Conservation (phyloP, 2,797 vertebrate genomes). For the Nannoperca obscura region DNA sequence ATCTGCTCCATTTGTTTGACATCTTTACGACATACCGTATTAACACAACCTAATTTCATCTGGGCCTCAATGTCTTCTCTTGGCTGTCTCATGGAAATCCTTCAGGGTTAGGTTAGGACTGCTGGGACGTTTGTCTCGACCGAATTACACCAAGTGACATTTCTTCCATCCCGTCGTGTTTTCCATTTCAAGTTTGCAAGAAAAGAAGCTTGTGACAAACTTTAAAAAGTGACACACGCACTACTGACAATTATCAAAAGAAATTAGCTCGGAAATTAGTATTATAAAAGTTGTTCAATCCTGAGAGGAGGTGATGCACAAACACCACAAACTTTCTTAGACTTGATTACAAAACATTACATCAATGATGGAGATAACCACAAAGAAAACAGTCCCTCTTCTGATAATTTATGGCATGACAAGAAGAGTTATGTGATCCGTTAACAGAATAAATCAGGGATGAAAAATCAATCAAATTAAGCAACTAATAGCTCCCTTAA, state of each 20-base stretch:
- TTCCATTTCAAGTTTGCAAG: slow-evolving; percentile 64
- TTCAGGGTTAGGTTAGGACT: slow-evolving; percentile 80
- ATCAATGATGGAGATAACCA: slow-evolving; percentile 27
- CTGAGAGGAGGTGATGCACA: not conserved
- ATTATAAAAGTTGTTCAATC: slow-evolving; percentile 13
- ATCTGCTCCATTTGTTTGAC: slow-evolving; percentile 82
- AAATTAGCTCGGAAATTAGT: slow-evolving; percentile 53
- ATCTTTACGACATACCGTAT: slow-evolving; percentile 78
- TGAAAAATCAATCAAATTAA: slow-evolving; percentile 84
- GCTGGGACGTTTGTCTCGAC: slow-evolving; percentile 75
- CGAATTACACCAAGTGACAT: slow-evolving; percentile 74
- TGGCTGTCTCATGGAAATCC: slow-evolving; percentile 77
- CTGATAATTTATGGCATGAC: slow-evolving; percentile 46
- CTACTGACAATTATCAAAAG: slow-evolving; percentile 79
- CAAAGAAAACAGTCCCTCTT: slow-evolving; percentile 34
- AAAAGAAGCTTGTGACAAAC: slow-evolving; percentile 59
- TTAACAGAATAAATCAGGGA: slow-evolving; percentile 78
- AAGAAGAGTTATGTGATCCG: slow-evolving; percentile 67
- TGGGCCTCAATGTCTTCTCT: slow-evolving; percentile 74
- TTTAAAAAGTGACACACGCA: slow-evolving; percentile 81
- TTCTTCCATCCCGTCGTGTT: slow-evolving; percentile 57
- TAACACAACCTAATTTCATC: slow-evolving; percentile 82
- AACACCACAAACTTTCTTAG: slow-evolving; percentile 2
- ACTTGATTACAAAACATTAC: slow-evolving; percentile 21
- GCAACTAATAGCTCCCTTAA: slow-evolving; percentile 80